Conservation (phyloP, 2,797 vertebrate genomes). For the Gila robusta region DNA sequence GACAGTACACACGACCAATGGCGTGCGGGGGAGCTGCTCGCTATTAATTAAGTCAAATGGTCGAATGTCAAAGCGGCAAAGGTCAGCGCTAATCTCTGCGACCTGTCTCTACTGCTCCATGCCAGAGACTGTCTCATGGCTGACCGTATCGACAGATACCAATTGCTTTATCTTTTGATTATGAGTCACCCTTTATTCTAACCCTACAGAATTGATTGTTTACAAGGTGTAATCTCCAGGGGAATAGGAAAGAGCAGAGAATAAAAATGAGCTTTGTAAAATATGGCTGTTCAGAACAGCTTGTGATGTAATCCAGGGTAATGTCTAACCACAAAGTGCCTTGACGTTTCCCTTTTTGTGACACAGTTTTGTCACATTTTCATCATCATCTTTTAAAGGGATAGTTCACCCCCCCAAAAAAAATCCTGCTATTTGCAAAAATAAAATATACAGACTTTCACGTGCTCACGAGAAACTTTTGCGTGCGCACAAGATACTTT, state of each 20-base stretch:
- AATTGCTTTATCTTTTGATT: constrained; percentile 49
- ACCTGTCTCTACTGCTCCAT: constrained; percentile 43
- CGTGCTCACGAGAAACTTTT: too few species aligned
- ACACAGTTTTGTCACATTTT: constrained; percentile 33
- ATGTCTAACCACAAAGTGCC: constrained; percentile 25
- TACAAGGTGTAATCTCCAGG: constrained; percentile 23
- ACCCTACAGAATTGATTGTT: constrained; percentile 25
- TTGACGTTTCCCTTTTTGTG: constrained; percentile 13
- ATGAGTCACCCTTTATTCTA: constrained; percentile 42
- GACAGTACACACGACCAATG: constrained; percentile 61
- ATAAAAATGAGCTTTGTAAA: constrained; percentile 31
- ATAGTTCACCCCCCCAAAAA: too few species aligned
- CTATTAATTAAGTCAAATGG: constrained; percentile 65
- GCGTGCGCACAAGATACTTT: too few species aligned
- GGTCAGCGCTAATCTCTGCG: constrained; percentile 64
- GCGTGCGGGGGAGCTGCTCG: constrained; percentile 50
- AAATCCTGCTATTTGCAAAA: too few species aligned
- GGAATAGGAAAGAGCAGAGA: constrained; percentile 22
- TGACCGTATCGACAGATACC: constrained; percentile 42
- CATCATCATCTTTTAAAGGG: constrained; percentile 22
- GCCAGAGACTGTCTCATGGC: constrained; percentile 5
- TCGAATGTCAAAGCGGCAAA: constrained; percentile 63
- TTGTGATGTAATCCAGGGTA: constrained; percentile 47
- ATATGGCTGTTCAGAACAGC: constrained; percentile 18
- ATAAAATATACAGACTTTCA: too few species aligned